These are phyloP conservation scores for Desmodus rotundus DNA, from an alignment of 2,113 vertebrate genomes.

Conservation along the genomic window DNA sequence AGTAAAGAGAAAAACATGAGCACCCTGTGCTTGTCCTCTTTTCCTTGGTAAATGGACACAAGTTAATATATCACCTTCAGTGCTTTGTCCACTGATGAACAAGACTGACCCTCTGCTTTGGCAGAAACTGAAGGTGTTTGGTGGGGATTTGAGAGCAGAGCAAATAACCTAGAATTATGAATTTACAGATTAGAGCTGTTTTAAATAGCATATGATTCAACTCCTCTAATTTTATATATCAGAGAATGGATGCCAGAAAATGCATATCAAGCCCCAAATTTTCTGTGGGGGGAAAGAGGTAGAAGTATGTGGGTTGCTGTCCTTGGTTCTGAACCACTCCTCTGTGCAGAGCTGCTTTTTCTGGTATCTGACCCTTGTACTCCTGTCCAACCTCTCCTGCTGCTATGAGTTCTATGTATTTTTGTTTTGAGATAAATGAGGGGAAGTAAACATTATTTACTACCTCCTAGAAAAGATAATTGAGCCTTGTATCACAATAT, in stretches of 20 bases:
- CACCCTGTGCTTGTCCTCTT: neutral
- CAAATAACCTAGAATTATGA: neutral
- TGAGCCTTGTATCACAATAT: neutral
- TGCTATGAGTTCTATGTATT: neutral
- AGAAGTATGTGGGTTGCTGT: neutral
- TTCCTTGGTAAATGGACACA: neutral
- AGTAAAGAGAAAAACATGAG: slow-evolving; percentile 21
- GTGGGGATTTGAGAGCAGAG: neutral
- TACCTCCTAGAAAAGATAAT: neutral
- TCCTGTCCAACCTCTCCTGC: neutral
- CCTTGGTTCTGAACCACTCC: slow-evolving; percentile 49
- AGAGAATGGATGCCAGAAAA: neutral
- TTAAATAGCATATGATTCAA: neutral
- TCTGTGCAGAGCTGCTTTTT: neutral
- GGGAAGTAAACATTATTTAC: neutral
- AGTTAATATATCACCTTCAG: neutral
- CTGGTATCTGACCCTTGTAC: neutral
- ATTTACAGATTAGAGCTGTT: slow-evolving; percentile 24
- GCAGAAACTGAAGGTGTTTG: slow-evolving; percentile 14
- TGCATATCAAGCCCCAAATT: neutral
- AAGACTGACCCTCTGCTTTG: slow-evolving; percentile 23
- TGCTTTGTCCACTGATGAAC: neutral
- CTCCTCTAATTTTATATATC: neutral
- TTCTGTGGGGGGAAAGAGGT: neutral
- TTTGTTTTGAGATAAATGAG: neutral